Percentiles rank a stretch among this genome's conserved stretches.
Conservation (phyloP, 2,113 vertebrate genomes). For the Dasyornis broadbenti region DNA sequence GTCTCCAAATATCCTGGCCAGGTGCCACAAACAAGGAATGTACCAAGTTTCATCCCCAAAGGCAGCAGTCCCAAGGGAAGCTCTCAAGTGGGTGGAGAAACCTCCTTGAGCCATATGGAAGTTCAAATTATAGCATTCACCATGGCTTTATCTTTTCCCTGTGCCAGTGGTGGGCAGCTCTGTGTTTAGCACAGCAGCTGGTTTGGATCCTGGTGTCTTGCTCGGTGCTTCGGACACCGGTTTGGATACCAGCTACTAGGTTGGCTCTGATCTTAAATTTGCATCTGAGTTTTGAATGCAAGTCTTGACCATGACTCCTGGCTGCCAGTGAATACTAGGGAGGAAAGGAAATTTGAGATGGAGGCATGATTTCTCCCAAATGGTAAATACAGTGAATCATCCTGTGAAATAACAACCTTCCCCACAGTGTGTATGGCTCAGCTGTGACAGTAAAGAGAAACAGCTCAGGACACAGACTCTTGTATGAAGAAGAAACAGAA, state of each 20-base stretch:
- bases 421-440: background rate
- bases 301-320: background rate
- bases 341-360: background rate
- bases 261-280: background rate
- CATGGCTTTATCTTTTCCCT: background rate
- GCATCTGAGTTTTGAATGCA: background rate
- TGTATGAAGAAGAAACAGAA: background rate
- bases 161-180: background rate
- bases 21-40: background rate
- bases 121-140: background rate
- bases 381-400: background rate
- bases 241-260: background rate
- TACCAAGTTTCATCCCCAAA: background rate
- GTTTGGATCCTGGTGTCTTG: rapidly evolving
- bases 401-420: background rate
- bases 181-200: background rate
- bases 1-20: background rate
- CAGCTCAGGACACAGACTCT: background rate
- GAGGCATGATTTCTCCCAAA: background rate
- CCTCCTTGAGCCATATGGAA: background rate
- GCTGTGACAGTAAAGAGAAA: background rate
- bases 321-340: background rate
- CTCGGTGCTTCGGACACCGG: background rate
- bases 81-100: background rate
- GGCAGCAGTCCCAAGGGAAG: background rate